phyloP scores from a whole-genome alignment of 2,797 vertebrate genomes.

The Orientallactaga sibirica region DNA sequence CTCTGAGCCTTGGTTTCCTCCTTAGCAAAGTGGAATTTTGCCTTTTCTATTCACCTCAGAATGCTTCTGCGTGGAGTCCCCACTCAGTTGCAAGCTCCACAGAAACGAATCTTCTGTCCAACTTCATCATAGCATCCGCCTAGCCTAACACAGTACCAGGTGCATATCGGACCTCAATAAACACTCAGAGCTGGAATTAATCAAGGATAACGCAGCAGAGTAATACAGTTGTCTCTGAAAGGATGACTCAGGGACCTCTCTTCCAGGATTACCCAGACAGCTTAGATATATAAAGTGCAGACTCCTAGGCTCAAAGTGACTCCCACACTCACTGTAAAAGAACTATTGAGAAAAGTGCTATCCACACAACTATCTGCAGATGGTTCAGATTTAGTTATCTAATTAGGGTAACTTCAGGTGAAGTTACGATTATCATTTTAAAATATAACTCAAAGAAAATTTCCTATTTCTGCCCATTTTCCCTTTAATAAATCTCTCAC shows the following conservation, averaged over 20 bases:
- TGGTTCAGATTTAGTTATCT: background rate
- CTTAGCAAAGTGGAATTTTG: background rate
- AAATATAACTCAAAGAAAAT: background rate
- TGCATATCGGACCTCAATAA: background rate
- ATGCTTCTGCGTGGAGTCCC: background rate
- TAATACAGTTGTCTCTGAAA: background rate
- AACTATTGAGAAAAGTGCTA: background rate
- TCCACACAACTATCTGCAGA: background rate
- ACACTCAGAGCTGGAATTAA: background rate
- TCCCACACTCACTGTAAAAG: background rate
- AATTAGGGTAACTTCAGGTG: background rate
- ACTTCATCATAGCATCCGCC: no score
- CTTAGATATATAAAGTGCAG: background rate
- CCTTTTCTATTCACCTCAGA: background rate
- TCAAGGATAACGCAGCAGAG: background rate
- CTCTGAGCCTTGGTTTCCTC: no score
- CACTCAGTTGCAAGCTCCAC: background rate
- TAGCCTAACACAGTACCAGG: background rate
- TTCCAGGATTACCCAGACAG: background rate
- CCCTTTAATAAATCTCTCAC: no score
- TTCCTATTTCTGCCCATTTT: background rate
- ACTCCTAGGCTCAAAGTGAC: background rate
- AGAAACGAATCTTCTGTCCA: background rate
- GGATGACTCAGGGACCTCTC: background rate
- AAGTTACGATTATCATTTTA: background rate